phyloP scores from a whole-genome alignment of 1,140 invertebrate genomes.

The Hetaerina americana region DNA sequence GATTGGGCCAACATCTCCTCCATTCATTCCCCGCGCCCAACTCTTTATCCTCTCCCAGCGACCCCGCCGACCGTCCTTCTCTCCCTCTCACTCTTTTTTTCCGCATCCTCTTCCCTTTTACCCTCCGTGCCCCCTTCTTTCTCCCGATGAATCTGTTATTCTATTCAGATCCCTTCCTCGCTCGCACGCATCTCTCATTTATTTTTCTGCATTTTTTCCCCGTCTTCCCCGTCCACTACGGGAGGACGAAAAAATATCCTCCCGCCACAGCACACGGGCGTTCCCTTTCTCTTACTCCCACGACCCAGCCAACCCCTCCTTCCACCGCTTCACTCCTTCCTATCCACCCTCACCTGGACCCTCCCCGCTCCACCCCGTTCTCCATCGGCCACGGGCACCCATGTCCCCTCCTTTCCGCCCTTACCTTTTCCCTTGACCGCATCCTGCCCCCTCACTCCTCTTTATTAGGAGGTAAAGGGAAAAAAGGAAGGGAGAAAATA shows the following conservation, averaged over 20 bases:
- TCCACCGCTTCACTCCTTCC: too few species aligned
- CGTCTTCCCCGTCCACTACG: too few species aligned
- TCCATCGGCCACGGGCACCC: neutral
- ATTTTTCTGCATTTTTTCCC: neutral
- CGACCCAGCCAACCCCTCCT: too few species aligned
- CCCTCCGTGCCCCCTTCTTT: neutral
- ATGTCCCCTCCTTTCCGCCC: neutral
- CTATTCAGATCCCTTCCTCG: neutral
- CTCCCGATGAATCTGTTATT: neutral
- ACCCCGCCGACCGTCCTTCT: neutral
- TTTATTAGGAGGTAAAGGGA: neutral
- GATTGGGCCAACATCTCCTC: neutral
- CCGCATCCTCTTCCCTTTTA: too few species aligned
- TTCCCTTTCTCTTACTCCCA: too few species aligned
- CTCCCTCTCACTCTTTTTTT: too few species aligned
- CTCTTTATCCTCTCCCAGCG: neutral
- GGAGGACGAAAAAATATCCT: too few species aligned
- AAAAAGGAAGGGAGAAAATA: too few species aligned
- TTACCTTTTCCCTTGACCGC: neutral
- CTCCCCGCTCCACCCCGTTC: too few species aligned
- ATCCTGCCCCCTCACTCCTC: neutral
- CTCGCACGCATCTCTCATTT: neutral
- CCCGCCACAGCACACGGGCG: too few species aligned
- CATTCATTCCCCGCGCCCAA: neutral
- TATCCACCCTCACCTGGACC: too few species aligned